These are phyloP conservation scores for Hirtodrosophila cameraria DNA, from an alignment of 2,888 invertebrate genomes.

Conservation along the genomic window DNA sequence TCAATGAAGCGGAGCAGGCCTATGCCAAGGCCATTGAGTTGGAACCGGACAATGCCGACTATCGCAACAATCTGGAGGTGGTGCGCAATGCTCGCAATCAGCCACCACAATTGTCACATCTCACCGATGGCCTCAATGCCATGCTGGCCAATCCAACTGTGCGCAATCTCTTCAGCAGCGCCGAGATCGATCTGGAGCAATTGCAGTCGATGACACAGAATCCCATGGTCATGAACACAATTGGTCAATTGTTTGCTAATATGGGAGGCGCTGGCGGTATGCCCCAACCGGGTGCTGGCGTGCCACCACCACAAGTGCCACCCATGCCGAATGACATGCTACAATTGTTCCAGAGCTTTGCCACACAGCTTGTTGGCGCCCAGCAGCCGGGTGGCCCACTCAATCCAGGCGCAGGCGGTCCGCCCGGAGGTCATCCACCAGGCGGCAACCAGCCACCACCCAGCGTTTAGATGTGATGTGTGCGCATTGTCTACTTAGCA, in stretches of 20 bases:
- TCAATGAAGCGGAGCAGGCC: conserved; percentile 92
- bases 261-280: conserved; percentile 46
- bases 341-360: conserved; percentile 79
- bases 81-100: conserved; percentile 86
- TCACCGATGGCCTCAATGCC: conserved; percentile 76
- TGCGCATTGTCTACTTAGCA: conserved; percentile 4
- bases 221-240: conserved; percentile 74
- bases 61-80: conserved; percentile 92
- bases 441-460: conserved; percentile 75
- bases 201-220: conserved; percentile 79
- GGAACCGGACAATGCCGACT: conserved; percentile 96
- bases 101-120: conserved; percentile 62
- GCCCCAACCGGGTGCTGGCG: conserved; percentile 36
- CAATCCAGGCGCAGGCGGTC: conserved; percentile 44
- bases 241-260: conserved; percentile 72
- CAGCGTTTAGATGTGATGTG: conserved; percentile 47
- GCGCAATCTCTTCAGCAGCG: conserved; percentile 75
- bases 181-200: conserved; percentile 78
- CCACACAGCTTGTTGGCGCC: conserved; percentile 67
- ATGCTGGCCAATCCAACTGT: conserved; percentile 80
- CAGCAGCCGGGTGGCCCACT: conserved; percentile 40
- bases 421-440: conserved; percentile 50
- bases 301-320: conserved; percentile 40
- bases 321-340: conserved; percentile 74
- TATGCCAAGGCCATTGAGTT: conserved; percentile 94